Evolutionary conservation across 2,888 invertebrate genomes (phyloP), one percentile per base, ranked within the genome.

Genomic region (Melanargia galathea): DNA sequence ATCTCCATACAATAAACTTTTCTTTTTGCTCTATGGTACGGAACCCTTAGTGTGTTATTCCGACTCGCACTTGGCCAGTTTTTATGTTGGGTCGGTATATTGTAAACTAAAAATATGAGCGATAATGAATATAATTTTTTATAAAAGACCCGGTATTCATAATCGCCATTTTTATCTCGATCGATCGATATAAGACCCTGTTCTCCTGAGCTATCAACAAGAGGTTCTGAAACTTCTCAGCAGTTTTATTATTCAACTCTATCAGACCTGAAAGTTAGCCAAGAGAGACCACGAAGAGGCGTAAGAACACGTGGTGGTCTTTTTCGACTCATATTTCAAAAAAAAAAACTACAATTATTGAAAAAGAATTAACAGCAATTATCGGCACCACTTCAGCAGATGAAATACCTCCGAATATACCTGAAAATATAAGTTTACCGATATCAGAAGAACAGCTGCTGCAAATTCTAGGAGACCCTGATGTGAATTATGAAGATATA

Each of bases 121-220:
- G n/a, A n/a, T n/a, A n/a, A n/a, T n/a, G n/a, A n/a, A n/a, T n/a
- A n/a, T n/a, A n/a, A n/a, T n/a, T n/a, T n/a, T n/a, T n/a, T n/a
- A n/a, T n/a, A n/a, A n/a, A n/a, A n/a, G n/a, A n/a, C n/a, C n/a
- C n/a, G n/a, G n/a, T n/a, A n/a, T n/a, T n/a, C n/a, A n/a, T n/a
- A n/a, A n/a, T n/a, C n/a, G n/a, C n/a, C n/a, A n/a, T n/a, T n/a
- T n/a, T n/a, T n/a, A n/a, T n/a, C n/a, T n/a, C n/a, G n/a, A n/a
- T n/a, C n/a, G n/a, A n/a, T n/a, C n/a, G n/a, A 38, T 38, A 38
- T 38, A 38, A 38, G 38, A 38, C 38, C 38, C 38, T 38, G 11
- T 38, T 38, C 38, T 38, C 38, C 38, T 38, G 38, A 38, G 38
- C 38, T 38, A 38, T 38, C 38, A 38, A 38, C 38, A 38, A 38